Conservation (phyloP, 1,140 invertebrate genomes). For the Drosophila novamexicana region DNA sequence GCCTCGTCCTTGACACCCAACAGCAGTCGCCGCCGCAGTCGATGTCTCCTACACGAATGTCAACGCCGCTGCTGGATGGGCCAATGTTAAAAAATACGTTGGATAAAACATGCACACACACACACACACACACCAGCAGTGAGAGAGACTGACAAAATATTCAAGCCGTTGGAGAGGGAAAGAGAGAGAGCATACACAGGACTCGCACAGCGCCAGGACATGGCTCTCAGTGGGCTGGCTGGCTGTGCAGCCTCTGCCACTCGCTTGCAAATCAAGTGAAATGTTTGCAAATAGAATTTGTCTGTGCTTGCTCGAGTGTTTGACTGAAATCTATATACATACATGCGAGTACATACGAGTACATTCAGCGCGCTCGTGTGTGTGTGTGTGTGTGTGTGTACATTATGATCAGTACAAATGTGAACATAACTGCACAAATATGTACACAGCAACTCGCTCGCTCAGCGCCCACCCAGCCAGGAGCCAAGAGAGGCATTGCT, state of each 20-base stretch:
- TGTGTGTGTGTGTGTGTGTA: constrained; percentile 57
- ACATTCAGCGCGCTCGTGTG: constrained; percentile 58
- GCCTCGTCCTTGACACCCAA: constrained; percentile 80
- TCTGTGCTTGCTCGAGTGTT: constrained; percentile 84
- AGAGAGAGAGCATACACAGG: constrained; percentile 27
- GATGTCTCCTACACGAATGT: constrained; percentile 78
- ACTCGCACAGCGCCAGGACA: constrained; percentile 40
- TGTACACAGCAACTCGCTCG: constrained; percentile 81
- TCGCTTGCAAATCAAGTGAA: constrained; percentile 84
- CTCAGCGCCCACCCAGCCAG: constrained; percentile 41
- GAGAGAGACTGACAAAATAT: constrained; percentile 15
- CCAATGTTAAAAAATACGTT: constrained; percentile 52
- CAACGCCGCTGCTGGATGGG: constrained; percentile 54
- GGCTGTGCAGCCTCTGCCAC: constrained; percentile 55
- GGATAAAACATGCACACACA: constrained; percentile 49
- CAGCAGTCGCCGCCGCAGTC: constrained; percentile 31
- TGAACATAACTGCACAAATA: constrained; percentile 84
- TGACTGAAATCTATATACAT: constrained; percentile 83
- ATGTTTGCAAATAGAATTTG: constrained; percentile 85
- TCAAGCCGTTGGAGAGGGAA: constrained; percentile 9
- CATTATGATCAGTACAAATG: constrained; percentile 84
- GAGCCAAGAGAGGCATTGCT: constrained; percentile 19
- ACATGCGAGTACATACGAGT: constrained; percentile 48
- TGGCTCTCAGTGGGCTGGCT: constrained; percentile 24
- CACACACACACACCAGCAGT: constrained; percentile 20